Conservation (phyloP, 2,888 invertebrate genomes). For the Drosophila putrida region DNA sequence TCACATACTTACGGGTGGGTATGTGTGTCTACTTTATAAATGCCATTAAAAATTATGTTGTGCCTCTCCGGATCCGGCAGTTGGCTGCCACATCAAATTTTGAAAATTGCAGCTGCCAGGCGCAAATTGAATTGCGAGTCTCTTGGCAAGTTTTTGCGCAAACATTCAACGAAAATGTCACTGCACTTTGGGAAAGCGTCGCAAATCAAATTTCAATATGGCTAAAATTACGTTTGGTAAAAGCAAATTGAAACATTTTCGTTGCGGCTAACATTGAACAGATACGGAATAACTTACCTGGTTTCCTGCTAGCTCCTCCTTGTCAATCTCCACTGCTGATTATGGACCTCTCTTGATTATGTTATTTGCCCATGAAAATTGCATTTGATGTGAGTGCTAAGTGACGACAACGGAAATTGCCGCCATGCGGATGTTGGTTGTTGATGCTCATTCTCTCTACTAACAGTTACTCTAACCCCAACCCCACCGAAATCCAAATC, state of each 20-base stretch:
- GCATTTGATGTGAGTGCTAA: constrained; percentile 73
- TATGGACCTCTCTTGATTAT: constrained; percentile 60
- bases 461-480: constrained; percentile 7
- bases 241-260: constrained; percentile 69
- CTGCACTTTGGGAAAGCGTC: constrained; percentile 59
- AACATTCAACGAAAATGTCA: constrained; percentile 60
- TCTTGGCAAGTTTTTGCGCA: constrained; percentile 58
- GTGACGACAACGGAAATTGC: constrained; percentile 81
- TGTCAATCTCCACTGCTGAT: constrained; percentile 9
- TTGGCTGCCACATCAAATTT: constrained; percentile 64
- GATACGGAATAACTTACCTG: constrained; percentile 7
- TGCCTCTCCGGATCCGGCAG: neutral
- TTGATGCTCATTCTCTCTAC: constrained; percentile 33
- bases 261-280: constrained; percentile 37
- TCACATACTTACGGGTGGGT: constrained; percentile 14
- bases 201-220: constrained; percentile 75
- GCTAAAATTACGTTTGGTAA: constrained; percentile 57
- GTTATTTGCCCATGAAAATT: constrained; percentile 77
- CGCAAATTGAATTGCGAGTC: constrained; percentile 50
- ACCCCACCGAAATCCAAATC: constrained; percentile 7
- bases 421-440: constrained; percentile 65
- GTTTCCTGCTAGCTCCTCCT: neutral
- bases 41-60: constrained; percentile 70
- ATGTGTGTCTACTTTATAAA: constrained; percentile 33
- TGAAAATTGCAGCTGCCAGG: constrained; percentile 62